Evolutionary conservation across 2,113 vertebrate genomes (phyloP).

Genomic region (Speoplatyrhinus poulsoni): DNA sequence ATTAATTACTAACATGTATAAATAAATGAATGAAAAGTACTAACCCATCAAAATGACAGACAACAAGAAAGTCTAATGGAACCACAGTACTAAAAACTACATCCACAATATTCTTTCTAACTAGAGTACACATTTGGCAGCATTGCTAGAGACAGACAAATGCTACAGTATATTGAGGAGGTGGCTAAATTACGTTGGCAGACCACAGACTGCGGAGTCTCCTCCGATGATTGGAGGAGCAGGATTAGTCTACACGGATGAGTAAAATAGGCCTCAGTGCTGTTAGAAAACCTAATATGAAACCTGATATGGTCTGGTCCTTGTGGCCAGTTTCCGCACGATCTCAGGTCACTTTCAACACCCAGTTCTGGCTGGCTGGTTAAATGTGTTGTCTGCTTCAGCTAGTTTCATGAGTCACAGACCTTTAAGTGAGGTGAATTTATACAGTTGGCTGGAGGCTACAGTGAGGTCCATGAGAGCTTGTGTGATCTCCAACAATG

Average conservation of each 20-base stretch:
- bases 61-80: too few relatives aligned
- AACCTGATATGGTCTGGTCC: slow-evolving; percentile 39
- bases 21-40: neutral
- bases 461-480: slow-evolving; percentile 26
- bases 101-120: neutral
- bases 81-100: neutral
- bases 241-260: slow-evolving; percentile 11
- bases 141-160: neutral
- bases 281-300: slow-evolving; percentile 12
- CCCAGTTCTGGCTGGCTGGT: slow-evolving; percentile 40
- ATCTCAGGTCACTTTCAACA: slow-evolving; percentile 53
- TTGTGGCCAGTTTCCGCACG: slow-evolving; percentile 30
- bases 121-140: neutral
- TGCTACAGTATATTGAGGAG: neutral
- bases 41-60: neutral
- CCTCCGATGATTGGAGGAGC: neutral
- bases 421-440: slow-evolving; percentile 15
- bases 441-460: slow-evolving; percentile 29
- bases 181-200: neutral
- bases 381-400: slow-evolving; percentile 41
- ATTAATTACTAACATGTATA: too few relatives aligned
- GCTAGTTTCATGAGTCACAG: slow-evolving; percentile 32
- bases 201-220: neutral
- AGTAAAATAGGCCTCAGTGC: slow-evolving; percentile 26
- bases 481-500: slow-evolving; percentile 29